Base-by-base conservation (phyloP, 1,140 invertebrate species). In the Drosophila micromelanica region DNA sequence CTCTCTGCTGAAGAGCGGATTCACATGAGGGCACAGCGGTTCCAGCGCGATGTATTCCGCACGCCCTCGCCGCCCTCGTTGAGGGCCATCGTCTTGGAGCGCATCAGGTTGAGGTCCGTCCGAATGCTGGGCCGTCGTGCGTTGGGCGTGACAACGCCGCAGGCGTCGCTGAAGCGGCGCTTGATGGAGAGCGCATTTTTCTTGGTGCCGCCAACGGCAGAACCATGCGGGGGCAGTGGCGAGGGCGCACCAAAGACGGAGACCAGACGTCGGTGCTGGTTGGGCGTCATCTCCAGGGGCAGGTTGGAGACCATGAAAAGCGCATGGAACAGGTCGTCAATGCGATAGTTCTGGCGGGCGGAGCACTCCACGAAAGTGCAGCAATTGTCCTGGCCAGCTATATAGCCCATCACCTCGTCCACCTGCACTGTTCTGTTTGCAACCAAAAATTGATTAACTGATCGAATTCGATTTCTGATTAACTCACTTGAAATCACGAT, bases 231-330 rank as follows among this genome's bases (percentile, higher is more conserved):
- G 0, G 95, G 95, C 51, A 96, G 90, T 8, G 95, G 95, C 57
- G 95, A 96, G 0, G 95, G 95, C 38, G 95, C 95, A 3, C 95
- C 95, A 68, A 96, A 96, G 3, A 94, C 92, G 15, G 95, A 93
- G 90, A 94, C 94, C n/a, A 95, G 93, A 6, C 95, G 93, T 76
- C 96, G 95, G 90, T 97, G 96, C 82, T 96, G 95, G 82, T 97
- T 96, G 0, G 96, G 96, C n/a, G 96, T 96, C 96, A 97, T 97
- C 93, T 97, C 96, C 78, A 96, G 91, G 1, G 96, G 96, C 55
- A 97, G 92, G 82, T 96, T 96, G 7, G 96, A 96, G 8, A 96
- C 94, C 42, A 95, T 93, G 91, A 97, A 97, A 4, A 97, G 93
- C 71, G 96, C 95, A 86, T 96, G 95, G 91, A 97, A 97, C 3